These are phyloP conservation scores for Ophiodon elongatus DNA, from an alignment of 2,113 vertebrate genomes.

Conservation along the genomic window DNA sequence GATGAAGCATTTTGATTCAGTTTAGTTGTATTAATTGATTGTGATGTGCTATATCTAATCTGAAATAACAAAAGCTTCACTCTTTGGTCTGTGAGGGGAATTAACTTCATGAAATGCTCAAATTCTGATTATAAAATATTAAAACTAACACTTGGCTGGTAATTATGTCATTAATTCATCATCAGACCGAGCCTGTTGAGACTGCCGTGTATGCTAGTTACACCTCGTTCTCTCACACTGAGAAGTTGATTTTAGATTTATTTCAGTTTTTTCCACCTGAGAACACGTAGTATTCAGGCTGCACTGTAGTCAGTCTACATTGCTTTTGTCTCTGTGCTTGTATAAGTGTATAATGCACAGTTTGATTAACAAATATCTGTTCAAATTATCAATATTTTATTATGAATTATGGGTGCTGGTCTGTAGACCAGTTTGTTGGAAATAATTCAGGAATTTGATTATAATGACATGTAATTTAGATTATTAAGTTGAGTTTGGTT, in stretches of 20 bases:
- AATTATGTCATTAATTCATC: neutral
- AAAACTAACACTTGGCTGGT: neutral
- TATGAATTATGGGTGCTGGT: neutral
- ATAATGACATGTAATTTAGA: neutral
- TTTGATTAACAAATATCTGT: neutral
- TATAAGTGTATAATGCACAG: neutral
- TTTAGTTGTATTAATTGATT: neutral
- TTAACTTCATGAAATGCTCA: neutral
- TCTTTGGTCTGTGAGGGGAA: neutral
- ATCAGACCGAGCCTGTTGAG: neutral
- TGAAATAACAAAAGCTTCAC: neutral
- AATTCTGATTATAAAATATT: neutral
- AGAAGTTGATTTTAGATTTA: neutral
- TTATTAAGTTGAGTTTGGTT: conserved; percentile 5
- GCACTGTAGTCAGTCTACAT: neutral
- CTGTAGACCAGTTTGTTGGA: neutral
- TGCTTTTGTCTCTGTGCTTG: neutral
- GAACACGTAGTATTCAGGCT: neutral
- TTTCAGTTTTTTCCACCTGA: neutral
- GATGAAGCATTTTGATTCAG: neutral
- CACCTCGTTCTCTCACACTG: neutral
- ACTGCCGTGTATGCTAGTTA: neutral
- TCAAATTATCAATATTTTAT: neutral
- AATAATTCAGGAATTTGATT: neutral
- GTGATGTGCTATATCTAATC: neutral